Evolutionary conservation across 2,797 vertebrate genomes (phyloP).

Genomic region (Pseudochirops cupreus): DNA sequence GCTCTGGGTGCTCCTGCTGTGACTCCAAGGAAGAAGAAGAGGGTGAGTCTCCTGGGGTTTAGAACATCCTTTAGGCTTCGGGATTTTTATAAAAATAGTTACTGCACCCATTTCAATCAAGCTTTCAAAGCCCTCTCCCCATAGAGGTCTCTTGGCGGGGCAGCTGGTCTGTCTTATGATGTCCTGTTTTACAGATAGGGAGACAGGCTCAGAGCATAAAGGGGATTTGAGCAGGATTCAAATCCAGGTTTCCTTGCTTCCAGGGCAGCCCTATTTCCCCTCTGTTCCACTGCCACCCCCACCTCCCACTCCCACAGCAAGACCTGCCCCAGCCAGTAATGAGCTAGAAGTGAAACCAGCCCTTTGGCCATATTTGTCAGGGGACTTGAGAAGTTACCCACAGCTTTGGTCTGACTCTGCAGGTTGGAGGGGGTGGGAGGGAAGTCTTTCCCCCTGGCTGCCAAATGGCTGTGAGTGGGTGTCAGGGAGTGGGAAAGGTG

Average conservation of each 20-base stretch:
- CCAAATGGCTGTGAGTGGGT: background rate
- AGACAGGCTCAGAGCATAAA: background rate
- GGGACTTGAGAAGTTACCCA: slow-evolving; percentile 13
- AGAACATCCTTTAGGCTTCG: background rate
- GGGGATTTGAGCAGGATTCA: background rate
- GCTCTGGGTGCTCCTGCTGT: too few species aligned
- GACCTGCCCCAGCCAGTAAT: background rate
- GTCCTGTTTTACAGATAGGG: background rate
- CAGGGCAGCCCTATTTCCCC: background rate
- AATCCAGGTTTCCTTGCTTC: background rate
- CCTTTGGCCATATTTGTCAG: background rate
- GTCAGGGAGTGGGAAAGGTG: background rate
- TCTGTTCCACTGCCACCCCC: background rate
- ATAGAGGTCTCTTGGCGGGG: background rate
- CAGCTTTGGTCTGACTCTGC: slow-evolving; percentile 3
- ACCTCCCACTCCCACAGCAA: background rate
- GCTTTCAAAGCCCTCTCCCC: background rate
- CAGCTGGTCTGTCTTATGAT: background rate
- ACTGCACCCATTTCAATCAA: background rate
- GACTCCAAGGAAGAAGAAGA: background rate
- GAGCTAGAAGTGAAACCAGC: slow-evolving; percentile 42
- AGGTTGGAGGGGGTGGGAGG: background rate
- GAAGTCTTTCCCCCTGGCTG: background rate
- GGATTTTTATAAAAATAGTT: background rate
- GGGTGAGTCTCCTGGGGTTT: background rate